phyloP scores from a whole-genome alignment of 1,140 invertebrate species.

The Caenorhabditis inopinata region DNA sequence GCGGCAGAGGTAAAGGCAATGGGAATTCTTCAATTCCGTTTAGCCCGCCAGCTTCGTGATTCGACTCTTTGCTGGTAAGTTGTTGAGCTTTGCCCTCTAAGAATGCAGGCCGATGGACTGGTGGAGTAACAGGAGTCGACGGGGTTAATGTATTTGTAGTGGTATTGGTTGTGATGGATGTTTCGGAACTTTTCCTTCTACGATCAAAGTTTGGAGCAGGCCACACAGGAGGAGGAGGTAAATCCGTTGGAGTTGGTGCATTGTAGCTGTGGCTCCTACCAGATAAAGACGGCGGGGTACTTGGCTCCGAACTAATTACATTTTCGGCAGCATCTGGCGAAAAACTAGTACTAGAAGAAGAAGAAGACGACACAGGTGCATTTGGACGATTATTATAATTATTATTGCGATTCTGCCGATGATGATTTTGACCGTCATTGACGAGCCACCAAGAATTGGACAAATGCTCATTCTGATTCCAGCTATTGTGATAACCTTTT shows the following conservation, averaged over 20 bases:
- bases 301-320: background rate
- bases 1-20: too few relatives aligned
- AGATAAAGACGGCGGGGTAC: background rate
- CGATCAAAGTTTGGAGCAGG: background rate
- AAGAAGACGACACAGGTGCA: background rate
- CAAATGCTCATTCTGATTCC: background rate
- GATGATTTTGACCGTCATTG: background rate
- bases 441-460: background rate
- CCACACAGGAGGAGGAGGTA: background rate
- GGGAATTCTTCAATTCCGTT: background rate
- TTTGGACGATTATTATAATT: background rate
- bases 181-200: background rate
- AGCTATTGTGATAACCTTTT: background rate
- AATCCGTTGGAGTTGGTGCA: background rate
- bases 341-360: background rate
- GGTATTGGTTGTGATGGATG: background rate
- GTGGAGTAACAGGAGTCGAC: background rate
- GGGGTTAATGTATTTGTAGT: background rate
- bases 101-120: background rate
- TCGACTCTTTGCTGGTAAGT: background rate
- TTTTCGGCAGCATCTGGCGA: background rate
- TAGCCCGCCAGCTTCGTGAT: background rate
- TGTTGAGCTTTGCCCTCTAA: background rate
- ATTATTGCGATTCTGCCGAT: background rate
- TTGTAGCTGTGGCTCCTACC: background rate